These are phyloP conservation scores for Pasiphila rectangulata DNA, from an alignment of 2,888 invertebrate species.

Conservation along the genomic window DNA sequence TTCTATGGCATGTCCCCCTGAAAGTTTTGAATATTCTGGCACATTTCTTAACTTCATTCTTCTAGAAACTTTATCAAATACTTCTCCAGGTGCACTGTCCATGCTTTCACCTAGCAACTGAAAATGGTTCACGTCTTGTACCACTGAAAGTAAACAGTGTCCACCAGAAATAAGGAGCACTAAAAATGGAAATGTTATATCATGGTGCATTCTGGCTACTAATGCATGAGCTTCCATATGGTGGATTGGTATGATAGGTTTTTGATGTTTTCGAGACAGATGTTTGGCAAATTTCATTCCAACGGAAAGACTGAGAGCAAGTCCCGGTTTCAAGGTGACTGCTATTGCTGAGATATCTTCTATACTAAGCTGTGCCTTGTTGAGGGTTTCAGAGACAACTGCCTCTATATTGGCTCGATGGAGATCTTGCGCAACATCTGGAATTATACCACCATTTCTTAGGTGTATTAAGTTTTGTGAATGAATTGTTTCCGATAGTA, in stretches of 20 bases:
- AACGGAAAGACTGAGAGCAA: slow-evolving; percentile 87
- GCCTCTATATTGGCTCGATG: slow-evolving; percentile 89
- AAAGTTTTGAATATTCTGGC: slow-evolving; percentile 85
- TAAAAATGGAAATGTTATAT: slow-evolving; percentile 92
- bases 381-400: slow-evolving; percentile 86
- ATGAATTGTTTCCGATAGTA: slow-evolving; percentile 90
- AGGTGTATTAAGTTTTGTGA: slow-evolving; percentile 91
- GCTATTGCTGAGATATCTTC: slow-evolving; percentile 92
- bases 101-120: slow-evolving; percentile 88
- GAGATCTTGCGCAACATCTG: slow-evolving; percentile 91
- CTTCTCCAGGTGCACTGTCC: slow-evolving; percentile 96
- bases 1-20: slow-evolving; percentile 94
- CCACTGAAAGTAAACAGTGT: slow-evolving; percentile 92
- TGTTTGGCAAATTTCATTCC: slow-evolving; percentile 92
- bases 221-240: slow-evolving; percentile 99
- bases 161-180: slow-evolving; percentile 96
- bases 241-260: slow-evolving; percentile 97
- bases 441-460: slow-evolving; percentile 93
- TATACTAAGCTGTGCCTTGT: slow-evolving; percentile 80
- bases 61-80: slow-evolving; percentile 95
- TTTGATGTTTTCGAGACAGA: slow-evolving; percentile 83
- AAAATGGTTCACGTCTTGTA: slow-evolving; percentile 87
- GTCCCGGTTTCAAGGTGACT: slow-evolving; percentile 92
- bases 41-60: slow-evolving; percentile 90
- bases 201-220: slow-evolving; percentile 87